Base-by-base conservation (phyloP, 2,888 invertebrate genomes). In the Erebia epiphron region DNA sequence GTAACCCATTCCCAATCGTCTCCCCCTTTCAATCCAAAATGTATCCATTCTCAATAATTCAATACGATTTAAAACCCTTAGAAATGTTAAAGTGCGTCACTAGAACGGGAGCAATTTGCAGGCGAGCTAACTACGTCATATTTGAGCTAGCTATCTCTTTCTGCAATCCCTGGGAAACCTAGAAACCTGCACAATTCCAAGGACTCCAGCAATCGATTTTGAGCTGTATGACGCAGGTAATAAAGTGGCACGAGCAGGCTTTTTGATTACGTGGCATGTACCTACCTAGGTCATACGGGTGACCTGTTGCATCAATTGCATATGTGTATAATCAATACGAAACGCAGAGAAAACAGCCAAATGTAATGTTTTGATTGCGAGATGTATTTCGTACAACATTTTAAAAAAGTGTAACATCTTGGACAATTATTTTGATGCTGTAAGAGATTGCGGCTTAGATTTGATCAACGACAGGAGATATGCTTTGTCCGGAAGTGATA, bases 121-220 rank as follows among this genome's bases (percentile, higher is more conserved):
- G 80, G 78, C 80, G 78, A 73, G 76, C 77, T 72, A 76, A 75
- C 80, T 79, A 79, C 80, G 78, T 79, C 78, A 78, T 71, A 74
- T 75, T 76, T 80, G 78, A 85, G 83, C 87, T 86, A 83, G 83
- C 90, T 80, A 78, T 90, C 90, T 83, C 88, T 78, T 79, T 90
- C 86, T 79, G 78, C 81, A 84, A 78, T 76, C 83, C 90, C 89
- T 88, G 89, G 88, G 82, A 86, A 86, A 84, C 87, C 87, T 86
- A 87, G 83, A 86, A 89, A 82, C 82, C 81, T 83, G 74, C 66
- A 71, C 56, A 68, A 70, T 72, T 69, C 61, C 63, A 68, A 67
- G 72, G 73, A 65, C 61, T 60, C 67, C 16, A 50, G 57, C 50
- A 56, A 58, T 58, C 80, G 75, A 89, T 80, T 76, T 77, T 84